Evolutionary conservation across 2,113 vertebrate genomes (phyloP).

Genomic region (Corapipo altera): DNA sequence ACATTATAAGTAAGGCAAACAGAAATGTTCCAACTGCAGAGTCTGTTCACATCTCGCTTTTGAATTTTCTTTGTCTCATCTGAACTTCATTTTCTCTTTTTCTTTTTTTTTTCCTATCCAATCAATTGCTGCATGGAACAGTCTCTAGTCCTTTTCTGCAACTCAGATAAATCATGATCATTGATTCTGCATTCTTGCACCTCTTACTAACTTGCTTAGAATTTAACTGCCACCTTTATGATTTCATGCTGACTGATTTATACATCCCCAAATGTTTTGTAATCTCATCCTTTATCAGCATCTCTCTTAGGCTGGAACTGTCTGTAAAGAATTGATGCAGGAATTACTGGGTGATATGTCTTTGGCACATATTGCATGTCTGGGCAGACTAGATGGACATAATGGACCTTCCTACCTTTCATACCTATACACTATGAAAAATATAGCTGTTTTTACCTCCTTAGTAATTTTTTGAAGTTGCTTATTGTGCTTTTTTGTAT

Average conservation of each 20-base stretch:
- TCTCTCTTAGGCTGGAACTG: background rate
- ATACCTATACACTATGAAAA: slow-evolving; percentile 21
- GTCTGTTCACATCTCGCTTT: background rate
- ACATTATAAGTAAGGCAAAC: slow-evolving; percentile 15
- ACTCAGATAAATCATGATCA: slow-evolving; percentile 46
- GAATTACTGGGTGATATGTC: slow-evolving; percentile 13
- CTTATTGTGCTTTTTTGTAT: slow-evolving; percentile 14
- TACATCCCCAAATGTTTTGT: slow-evolving; percentile 44
- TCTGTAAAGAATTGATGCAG: slow-evolving; percentile 34
- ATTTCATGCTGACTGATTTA: slow-evolving; percentile 58
- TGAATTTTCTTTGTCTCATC: slow-evolving; percentile 50
- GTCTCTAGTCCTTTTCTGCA: slow-evolving; percentile 48
- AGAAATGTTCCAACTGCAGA: slow-evolving; percentile 29
- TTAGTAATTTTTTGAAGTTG: slow-evolving; percentile 37
- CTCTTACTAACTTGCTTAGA: slow-evolving; percentile 52
- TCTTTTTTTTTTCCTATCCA: background rate
- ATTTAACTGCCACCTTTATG: slow-evolving; percentile 57
- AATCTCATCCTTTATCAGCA: slow-evolving; percentile 46
- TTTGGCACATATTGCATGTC: slow-evolving; percentile 8
- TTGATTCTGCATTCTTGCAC: slow-evolving; percentile 59
- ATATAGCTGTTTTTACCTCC: slow-evolving; percentile 13
- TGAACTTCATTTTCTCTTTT: slow-evolving; percentile 35
- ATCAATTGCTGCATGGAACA: slow-evolving; percentile 38
- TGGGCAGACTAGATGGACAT: background rate
- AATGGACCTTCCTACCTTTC: slow-evolving; percentile 8